Evolutionary conservation across 1,140 invertebrate genomes (phyloP).

Genomic region (Chrysopa pallens): DNA sequence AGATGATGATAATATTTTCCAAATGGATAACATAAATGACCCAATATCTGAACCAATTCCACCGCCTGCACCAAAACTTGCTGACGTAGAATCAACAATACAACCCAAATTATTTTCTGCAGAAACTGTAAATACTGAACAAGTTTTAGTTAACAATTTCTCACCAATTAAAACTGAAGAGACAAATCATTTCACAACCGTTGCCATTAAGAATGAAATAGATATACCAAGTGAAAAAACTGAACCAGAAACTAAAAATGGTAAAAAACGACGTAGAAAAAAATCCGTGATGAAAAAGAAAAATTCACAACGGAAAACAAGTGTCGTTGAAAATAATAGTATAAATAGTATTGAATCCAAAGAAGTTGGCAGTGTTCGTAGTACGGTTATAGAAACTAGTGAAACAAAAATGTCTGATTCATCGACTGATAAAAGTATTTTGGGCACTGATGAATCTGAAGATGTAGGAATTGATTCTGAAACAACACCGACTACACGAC

Average conservation of each 20-base stretch:
- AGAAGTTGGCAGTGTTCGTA: not conserved
- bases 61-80: constrained; percentile 1
- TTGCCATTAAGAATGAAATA: constrained; percentile 18
- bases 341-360: not conserved
- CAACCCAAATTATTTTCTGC: constrained; percentile 21
- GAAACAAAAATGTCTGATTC: constrained; percentile 13
- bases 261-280: constrained; percentile 52
- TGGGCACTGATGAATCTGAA: constrained; percentile 20
- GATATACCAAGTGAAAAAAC: constrained; percentile 14
- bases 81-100: constrained; percentile 4
- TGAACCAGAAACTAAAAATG: constrained; percentile 26
- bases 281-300: constrained; percentile 63
- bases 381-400: not conserved
- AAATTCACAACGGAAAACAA: constrained; percentile 45
- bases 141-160: constrained; percentile 38
- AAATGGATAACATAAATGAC: not conserved
- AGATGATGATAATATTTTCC: not conserved
- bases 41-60: not conserved
- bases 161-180: constrained; percentile 27
- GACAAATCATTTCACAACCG: constrained; percentile 18
- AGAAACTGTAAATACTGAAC: constrained; percentile 23
- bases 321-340: not conserved
- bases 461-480: constrained; percentile 10
- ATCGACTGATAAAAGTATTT: constrained; percentile 17
- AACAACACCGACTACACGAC: constrained; percentile 8